These are phyloP conservation scores for Pterocles burchelli DNA, from an alignment of 2,113 vertebrate species.

Conservation along the genomic window DNA sequence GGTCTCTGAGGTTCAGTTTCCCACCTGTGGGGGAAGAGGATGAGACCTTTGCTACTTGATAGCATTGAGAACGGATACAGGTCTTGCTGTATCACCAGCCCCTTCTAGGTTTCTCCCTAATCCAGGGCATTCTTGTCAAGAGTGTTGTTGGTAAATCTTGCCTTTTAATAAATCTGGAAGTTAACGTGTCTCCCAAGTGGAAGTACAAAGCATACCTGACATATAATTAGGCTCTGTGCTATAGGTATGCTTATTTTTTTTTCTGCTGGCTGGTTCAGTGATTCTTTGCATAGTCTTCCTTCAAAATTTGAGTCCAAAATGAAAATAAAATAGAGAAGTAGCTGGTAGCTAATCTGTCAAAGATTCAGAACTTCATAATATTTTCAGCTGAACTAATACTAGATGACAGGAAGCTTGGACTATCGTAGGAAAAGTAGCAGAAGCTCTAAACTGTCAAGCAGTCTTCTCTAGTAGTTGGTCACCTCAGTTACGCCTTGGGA, in stretches of 20 bases:
- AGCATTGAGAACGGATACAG: neutral
- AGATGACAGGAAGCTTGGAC: neutral
- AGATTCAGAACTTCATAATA: neutral
- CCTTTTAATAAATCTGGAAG: neutral
- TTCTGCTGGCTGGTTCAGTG: neutral
- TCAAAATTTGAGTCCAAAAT: neutral
- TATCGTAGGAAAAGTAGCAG: neutral
- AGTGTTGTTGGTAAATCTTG: neutral
- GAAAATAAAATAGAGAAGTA: neutral
- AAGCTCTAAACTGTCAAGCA: neutral
- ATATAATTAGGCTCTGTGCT: neutral
- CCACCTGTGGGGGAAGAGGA: neutral
- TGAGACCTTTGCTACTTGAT: neutral
- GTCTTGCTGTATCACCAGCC: neutral
- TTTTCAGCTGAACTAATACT: neutral
- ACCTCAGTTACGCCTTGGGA: neutral
- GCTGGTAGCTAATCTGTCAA: neutral
- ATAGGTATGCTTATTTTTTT: neutral
- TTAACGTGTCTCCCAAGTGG: neutral
- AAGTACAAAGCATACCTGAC: neutral
- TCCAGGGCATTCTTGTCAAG: neutral
- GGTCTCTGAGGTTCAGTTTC: neutral
- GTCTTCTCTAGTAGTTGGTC: neutral
- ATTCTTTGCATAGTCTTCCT: neutral
- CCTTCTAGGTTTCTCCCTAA: neutral